These are phyloP conservation scores for Apostichopus japonicus DNA, from an alignment of 35 echinoderm and acorn worm species.

Conservation along the genomic window DNA sequence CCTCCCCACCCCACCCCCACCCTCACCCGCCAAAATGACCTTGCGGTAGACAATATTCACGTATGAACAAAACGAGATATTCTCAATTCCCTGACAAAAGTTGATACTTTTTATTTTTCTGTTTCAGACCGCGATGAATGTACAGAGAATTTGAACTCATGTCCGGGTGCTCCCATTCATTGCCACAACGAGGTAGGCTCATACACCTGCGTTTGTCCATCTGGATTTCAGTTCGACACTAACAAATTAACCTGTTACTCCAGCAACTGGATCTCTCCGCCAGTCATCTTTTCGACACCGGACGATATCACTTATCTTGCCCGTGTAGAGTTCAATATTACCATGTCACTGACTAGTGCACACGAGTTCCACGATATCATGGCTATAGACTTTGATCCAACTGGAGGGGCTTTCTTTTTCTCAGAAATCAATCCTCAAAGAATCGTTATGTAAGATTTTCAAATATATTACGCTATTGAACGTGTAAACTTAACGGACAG, in stretches of 20 bases:
- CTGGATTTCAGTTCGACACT: not conserved
- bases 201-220: constrained; percentile 24
- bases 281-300: constrained; percentile 3
- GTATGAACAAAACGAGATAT: not conserved
- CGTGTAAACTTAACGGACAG: no score
- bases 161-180: not conserved
- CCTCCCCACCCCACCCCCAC: no score
- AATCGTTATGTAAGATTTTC: constrained; percentile 24
- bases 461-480: no score
- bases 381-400: not conserved
- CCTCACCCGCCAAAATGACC: no score
- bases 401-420: constrained; percentile 13
- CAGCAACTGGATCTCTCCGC: not conserved
- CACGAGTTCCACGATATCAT: not conserved
- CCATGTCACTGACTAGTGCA: not conserved
- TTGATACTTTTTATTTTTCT: not conserved
- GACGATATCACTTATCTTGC: not conserved
- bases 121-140: constrained; percentile 32
- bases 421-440: not conserved
- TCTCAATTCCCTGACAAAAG: not conserved
- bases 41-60: no score
- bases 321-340: not conserved
- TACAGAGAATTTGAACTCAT: not conserved
- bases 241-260: constrained; percentile 18
- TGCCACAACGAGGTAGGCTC: constrained; percentile 17